Conservation (phyloP, 2,888 invertebrate genomes). For the Furcula furcula region DNA sequence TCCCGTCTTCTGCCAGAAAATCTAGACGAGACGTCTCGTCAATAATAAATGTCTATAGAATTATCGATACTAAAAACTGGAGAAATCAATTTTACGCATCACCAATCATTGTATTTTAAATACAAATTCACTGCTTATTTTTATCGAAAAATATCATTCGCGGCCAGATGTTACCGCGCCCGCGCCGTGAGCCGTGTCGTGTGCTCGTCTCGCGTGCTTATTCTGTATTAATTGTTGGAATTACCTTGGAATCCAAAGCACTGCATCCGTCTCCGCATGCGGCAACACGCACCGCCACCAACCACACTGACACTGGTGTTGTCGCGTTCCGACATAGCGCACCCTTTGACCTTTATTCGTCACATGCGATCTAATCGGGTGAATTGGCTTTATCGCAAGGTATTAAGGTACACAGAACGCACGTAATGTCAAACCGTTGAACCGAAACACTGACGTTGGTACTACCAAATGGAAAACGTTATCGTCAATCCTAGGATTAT, state of each 20-base stretch:
- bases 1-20: slow-evolving; percentile 31
- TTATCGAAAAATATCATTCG: neutral
- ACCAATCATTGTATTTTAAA: slow-evolving; percentile 12
- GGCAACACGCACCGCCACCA: slow-evolving; percentile 63
- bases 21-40: slow-evolving; percentile 19
- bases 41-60: slow-evolving; percentile 23
- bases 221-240: slow-evolving; percentile 27
- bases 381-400: slow-evolving; percentile 33
- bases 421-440: slow-evolving; percentile 43
- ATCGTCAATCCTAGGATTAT: slow-evolving; percentile 42
- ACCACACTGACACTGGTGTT: slow-evolving; percentile 59
- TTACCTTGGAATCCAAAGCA: slow-evolving; percentile 77
- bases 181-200: too few relatives aligned
- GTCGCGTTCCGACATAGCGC: slow-evolving; percentile 69
- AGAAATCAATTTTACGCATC: slow-evolving; percentile 48
- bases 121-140: slow-evolving; percentile 11
- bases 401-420: slow-evolving; percentile 35
- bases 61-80: slow-evolving; percentile 37
- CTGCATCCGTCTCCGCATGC: slow-evolving; percentile 74
- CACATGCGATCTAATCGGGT: slow-evolving; percentile 28
- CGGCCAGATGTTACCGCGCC: neutral
- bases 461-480: slow-evolving; percentile 48
- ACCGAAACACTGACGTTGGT: slow-evolving; percentile 49
- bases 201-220: slow-evolving; percentile 11
- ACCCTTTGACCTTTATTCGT: slow-evolving; percentile 54